Percentiles rank a stretch among this genome's conserved stretches.
These are phyloP conservation scores for Artibeus lituratus DNA, from an alignment of 2,797 vertebrate genomes.

Conservation along the genomic window DNA sequence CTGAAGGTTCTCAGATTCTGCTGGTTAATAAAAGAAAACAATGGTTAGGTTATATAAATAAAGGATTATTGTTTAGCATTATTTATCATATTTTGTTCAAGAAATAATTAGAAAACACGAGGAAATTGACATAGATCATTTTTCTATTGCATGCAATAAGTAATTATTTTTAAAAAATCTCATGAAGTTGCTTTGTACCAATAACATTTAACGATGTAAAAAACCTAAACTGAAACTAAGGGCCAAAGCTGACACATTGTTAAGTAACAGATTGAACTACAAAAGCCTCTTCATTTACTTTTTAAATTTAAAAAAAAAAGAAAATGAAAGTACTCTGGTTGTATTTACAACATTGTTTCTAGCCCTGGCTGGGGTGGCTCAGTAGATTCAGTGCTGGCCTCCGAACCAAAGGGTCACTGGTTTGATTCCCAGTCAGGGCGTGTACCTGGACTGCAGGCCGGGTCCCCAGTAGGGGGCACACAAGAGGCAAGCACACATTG, in stretches of 20 bases:
- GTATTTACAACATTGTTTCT: background rate
- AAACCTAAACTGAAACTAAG: background rate
- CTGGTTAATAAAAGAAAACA: slow-evolving; percentile 23
- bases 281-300: slow-evolving; percentile 42
- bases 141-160: background rate
- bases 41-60: background rate
- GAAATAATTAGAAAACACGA: slow-evolving; percentile 45
- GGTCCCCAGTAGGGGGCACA: too few species aligned
- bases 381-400: too few species aligned
- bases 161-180: slow-evolving; percentile 68
- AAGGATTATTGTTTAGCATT: slow-evolving; percentile 20
- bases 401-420: too few species aligned
- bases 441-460: too few species aligned
- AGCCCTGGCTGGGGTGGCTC: too few species aligned
- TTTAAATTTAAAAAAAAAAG: background rate
- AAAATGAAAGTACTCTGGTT: background rate
- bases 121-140: slow-evolving; percentile 30
- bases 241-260: background rate
- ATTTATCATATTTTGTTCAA: slow-evolving; percentile 43
- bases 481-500: too few species aligned
- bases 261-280: background rate
- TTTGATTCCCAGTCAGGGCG: too few species aligned
- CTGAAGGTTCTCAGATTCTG: background rate
- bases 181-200: background rate
- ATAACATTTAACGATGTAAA: background rate